Base-by-base conservation (phyloP, 2,888 invertebrate species). In the Alloscopus bannaensis region DNA sequence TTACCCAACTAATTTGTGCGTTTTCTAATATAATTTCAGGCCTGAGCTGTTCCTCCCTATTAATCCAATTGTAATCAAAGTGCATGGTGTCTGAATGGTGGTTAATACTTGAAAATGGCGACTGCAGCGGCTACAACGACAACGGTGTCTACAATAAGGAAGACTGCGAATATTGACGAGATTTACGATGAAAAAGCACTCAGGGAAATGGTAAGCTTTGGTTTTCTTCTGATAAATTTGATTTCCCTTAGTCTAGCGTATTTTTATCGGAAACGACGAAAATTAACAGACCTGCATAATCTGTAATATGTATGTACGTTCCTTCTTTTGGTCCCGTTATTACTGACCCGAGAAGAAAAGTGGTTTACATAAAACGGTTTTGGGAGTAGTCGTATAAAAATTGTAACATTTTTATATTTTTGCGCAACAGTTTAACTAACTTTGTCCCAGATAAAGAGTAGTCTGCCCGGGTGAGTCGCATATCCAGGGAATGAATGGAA, bases 161-260 rank as follows among this genome's bases (percentile, higher is more conserved):
- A 47, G 64, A 29, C 42, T 52, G 55, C 31, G 29, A 73, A 69
- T 18, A 66, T 83, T 40, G 83, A 83, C 26, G 83, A 86, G 86
- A 94, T 94, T 82, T 91, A 91, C 85, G 94, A 93, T 90, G 94
- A 94, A 89, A 94, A 94, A 88, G 88, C 93, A 87, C 90, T 94
- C 85, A 91, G 93, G 69, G 92, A 92, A 88, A 93, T 94, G 94
- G 94, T 94, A 88, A 90, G 89, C 6, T 64, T 55, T 22, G 13
- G 13, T 24, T 52, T 52, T 52, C 22, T 52, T 6, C n/a, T 52
- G 3, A 22, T n/a, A 47, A 20, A 52, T 52, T 24, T 20, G n/a
- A 18, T 47, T 45, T 18, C 18, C 45, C 45, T 16, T 45, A n/a
- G 13, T n/a, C 4, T 18, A 36, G 6, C 13, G 6, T 8, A 36